phyloP scores from a whole-genome alignment of 1,140 invertebrate genomes.

The Atta colombica region DNA sequence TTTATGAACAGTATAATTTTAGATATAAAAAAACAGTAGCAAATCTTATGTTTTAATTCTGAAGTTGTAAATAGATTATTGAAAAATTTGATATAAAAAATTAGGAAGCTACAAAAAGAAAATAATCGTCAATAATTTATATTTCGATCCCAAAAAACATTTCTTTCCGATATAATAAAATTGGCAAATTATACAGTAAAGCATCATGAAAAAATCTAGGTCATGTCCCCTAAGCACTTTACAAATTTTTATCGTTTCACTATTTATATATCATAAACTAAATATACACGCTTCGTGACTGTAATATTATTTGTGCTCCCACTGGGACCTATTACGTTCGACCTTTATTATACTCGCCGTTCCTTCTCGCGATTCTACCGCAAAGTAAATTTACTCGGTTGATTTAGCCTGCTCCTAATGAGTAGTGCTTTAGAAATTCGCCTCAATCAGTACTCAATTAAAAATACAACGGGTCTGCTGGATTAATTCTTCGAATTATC shows the following conservation, averaged over 20 bases:
- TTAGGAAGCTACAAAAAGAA: not conserved
- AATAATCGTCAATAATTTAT: conserved; percentile 1
- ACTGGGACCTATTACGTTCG: conserved; percentile 32
- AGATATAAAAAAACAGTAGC: not conserved
- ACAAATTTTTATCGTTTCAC: conserved; percentile 36
- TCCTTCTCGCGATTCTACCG: conserved; percentile 28
- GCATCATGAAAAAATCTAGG: conserved; percentile 20
- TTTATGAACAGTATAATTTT: conserved; percentile 7
- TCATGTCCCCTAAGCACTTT: conserved; percentile 10
- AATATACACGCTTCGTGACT: conserved; percentile 26
- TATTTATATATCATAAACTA: conserved; percentile 32
- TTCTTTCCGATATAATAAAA: not conserved
- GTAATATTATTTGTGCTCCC: conserved; percentile 28
- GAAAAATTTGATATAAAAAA: not conserved
- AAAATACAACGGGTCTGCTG: not conserved
- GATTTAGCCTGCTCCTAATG: conserved; percentile 27
- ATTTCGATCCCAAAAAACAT: not conserved
- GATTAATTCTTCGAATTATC: conserved; percentile 8
- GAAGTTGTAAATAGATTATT: not conserved
- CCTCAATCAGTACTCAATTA: conserved; percentile 25
- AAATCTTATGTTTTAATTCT: conserved; percentile 1
- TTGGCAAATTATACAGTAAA: not conserved
- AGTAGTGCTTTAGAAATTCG: conserved; percentile 11
- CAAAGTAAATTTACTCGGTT: conserved; percentile 33
- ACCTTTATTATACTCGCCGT: conserved; percentile 39